Evolutionary conservation across 23 tunicate genomes (phyloP), one percentile per base, ranked within the genome.

Genomic region (Aplidium turbinatum): DNA sequence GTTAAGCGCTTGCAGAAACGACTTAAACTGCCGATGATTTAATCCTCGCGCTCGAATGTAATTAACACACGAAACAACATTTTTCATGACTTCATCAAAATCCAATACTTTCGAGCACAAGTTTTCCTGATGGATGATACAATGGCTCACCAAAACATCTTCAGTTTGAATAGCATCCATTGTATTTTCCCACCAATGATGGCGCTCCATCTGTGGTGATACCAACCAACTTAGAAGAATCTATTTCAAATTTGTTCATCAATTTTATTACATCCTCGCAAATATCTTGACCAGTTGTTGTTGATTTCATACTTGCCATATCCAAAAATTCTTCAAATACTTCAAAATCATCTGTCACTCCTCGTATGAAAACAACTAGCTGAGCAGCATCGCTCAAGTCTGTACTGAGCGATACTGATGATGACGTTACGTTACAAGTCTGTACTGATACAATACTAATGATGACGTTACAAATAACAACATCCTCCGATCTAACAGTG

Each of bases 31-130:
- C 19, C 70, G 27, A 32, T 58, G 70, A 56, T 61, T 38, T 24
- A 76, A 31, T 57, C 71, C 81, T 76, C 57, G 52, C 5, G 33
- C 25, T 25, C 22, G 36, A 58, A 76, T 76, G 33, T 33, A 78
- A 5, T 48, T 47, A 38, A 52, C 33, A 38, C 81, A 76, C 3
- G 38, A 19, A 61, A 76, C 56, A 58, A 76, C 81, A 35, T 58
- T 33, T 58, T 35, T 58, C 70, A 76, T 76, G 70, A 38, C 61
- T 24, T 76, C 71, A 33, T 34, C 35, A 51, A 16, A 48, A 32
- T 57, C 54, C 79, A 74, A 29, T 56, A 74, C 79, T 74, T 57
- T 74, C 35, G 30, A 36, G 69, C 78, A 73, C 47, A 73, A 52
- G 36, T 73, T 54, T 53, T 73, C 66, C 35, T 73, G 78, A 56